These are phyloP conservation scores for Jaculus jaculus DNA, from an alignment of 2,113 vertebrate genomes.

Conservation along the genomic window DNA sequence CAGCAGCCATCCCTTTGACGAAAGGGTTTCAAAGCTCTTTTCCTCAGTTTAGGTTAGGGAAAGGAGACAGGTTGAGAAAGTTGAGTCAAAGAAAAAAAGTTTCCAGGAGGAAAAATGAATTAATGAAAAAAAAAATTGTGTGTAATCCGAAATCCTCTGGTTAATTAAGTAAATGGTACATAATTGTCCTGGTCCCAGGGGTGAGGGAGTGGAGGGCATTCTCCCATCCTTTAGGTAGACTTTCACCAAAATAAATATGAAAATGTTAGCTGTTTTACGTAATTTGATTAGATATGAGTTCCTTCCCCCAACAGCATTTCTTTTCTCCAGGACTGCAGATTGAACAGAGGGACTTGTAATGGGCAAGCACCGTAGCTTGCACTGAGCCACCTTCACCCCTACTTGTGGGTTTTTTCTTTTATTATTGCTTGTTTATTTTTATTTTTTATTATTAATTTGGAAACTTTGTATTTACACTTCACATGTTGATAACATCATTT, in stretches of 20 bases:
- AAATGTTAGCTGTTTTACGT: background rate
- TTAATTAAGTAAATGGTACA: background rate
- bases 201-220: background rate
- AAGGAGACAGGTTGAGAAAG: conserved; percentile 31
- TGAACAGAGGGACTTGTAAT: background rate
- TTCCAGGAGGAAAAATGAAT: background rate
- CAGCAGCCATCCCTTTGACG: conserved; percentile 45
- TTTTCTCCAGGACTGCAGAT: background rate
- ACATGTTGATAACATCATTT: too few species aligned
- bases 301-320: background rate
- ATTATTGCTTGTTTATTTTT: too few species aligned
- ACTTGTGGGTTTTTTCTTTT: background rate
- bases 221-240: background rate
- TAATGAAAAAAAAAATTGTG: background rate
- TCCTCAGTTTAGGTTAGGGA: conserved; percentile 23
- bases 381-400: background rate
- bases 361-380: background rate
- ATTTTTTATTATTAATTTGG: too few species aligned
- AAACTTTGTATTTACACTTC: too few species aligned
- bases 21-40: conserved; percentile 54
- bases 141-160: background rate
- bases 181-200: background rate
- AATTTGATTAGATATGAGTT: background rate
- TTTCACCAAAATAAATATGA: background rate
- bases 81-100: background rate